phyloP scores from a whole-genome alignment of 2,888 invertebrate genomes.

The Petrolisthes cinctipes region DNA sequence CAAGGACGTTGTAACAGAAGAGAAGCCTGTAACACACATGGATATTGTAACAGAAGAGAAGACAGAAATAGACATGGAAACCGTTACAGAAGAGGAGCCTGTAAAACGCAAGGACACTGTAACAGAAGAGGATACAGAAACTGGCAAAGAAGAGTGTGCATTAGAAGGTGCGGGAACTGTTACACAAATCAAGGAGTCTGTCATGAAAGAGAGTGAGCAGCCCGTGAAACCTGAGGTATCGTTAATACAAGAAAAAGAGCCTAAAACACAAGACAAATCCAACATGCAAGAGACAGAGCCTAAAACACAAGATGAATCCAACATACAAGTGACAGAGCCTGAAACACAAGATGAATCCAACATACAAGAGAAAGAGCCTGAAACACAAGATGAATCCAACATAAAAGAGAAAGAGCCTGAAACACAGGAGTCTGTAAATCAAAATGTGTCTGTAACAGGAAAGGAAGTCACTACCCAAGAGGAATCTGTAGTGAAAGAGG shows the following conservation, averaged over 20 bases:
- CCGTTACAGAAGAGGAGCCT: no score
- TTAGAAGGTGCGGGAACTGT: no score
- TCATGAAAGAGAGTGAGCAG: neutral
- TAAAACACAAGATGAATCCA: neutral
- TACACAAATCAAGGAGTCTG: no score
- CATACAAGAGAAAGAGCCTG: neutral
- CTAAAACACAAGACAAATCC: neutral
- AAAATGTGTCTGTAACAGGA: neutral
- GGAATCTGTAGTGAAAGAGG: neutral
- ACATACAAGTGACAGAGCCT: neutral
- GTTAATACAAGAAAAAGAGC: neutral
- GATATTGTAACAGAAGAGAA: no score
- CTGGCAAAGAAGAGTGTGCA: no score
- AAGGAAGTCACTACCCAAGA: neutral
- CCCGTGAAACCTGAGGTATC: no score
- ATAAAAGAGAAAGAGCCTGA: neutral
- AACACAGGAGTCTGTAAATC: neutral
- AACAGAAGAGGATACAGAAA: no score
- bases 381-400: neutral
- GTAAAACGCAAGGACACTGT: no score
- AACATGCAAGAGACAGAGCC: neutral
- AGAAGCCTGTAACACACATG: no score
- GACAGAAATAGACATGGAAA: no score
- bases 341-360: neutral
- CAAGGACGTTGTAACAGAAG: no score